phyloP scores from a whole-genome alignment of 2,797 vertebrate species.

The Philypnodon macrostomus region DNA sequence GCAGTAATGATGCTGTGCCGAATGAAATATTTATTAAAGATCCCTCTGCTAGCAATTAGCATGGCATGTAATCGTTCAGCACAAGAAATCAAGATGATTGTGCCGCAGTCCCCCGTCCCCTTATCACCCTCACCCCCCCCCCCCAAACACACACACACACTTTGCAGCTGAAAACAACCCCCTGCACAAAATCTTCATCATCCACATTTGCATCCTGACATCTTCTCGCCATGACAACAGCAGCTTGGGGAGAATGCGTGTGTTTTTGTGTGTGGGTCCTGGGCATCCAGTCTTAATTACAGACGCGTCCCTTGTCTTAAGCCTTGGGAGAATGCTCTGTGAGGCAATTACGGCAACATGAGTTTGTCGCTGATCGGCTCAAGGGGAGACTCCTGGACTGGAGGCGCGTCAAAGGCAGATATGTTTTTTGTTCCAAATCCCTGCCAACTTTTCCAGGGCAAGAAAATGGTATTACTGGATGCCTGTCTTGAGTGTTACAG shows the following conservation, averaged over 20 bases:
- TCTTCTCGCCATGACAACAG: constrained; percentile 70
- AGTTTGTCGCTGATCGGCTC: constrained; percentile 54
- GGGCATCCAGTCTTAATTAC: constrained; percentile 80
- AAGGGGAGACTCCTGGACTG: constrained; percentile 53
- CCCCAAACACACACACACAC: constrained; percentile 5
- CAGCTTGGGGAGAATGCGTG: constrained; percentile 51
- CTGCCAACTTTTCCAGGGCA: constrained; percentile 64
- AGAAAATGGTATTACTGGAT: constrained; percentile 48
- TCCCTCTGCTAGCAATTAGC: constrained; percentile 86
- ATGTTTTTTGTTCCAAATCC: constrained; percentile 55
- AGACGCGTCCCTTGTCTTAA: constrained; percentile 52
- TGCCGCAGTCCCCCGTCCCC: constrained; percentile 64
- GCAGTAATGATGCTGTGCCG: constrained; percentile 80
- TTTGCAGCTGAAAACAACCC: constrained; percentile 42
- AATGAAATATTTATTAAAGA: constrained; percentile 87
- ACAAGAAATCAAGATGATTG: constrained; percentile 81
- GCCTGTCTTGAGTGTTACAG: constrained; percentile 46
- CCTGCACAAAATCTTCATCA: constrained; percentile 50
- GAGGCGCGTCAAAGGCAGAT: constrained; percentile 48
- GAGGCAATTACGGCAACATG: constrained; percentile 69
- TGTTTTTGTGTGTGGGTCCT: constrained; percentile 37
- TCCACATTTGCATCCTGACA: constrained; percentile 51
- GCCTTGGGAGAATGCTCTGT: constrained; percentile 56
- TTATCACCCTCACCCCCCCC: constrained; percentile 42
- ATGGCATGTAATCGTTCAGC: constrained; percentile 80